Evolutionary conservation across 2,888 invertebrate genomes (phyloP), one percentile per base, ranked within the genome.

Genomic region (Lasioglossum pauxillum): DNA sequence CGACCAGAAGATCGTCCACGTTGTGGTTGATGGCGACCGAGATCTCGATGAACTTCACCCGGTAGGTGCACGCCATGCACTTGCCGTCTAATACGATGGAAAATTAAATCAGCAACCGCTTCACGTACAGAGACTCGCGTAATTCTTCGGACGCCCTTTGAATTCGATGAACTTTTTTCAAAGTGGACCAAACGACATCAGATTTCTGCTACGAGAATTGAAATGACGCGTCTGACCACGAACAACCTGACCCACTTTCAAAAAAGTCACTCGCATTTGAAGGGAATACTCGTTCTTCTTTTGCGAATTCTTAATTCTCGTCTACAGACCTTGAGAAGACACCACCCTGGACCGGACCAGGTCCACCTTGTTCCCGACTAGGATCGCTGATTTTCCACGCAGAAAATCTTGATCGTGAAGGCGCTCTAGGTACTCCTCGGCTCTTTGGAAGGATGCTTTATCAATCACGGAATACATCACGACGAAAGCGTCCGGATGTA

Each of bases 1-100:
- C 99, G 41, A 99, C 99, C 71, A 99, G 96, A 0, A 99, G 96
- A 93, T 99, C 99, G 96, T 99, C 99, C 46, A 99, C 98, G 95
- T 99, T 98, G 96, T 99, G 99, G 95, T 99, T 99, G 93, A 99
- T 98, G 23, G 98, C 99, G 23, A 99, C 99, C 0, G 99, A 99
- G 31, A 99, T 98, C 95, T 99, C 99, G 90, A 98, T 98, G 96
- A 98, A 99, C 95, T 99, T 99, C 80, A 98, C 97, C 90, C 98
- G 97, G 95, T 98, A 98, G 4, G 98, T 98, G 95, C 98, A 98
- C 12, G 99, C 99, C 90, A 99, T 96, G 93, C 98, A 98, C 95
- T 98, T 98, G 78, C 99, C 99, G 96, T 99, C 99, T 99, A 78
- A 46, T 16, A 75, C 35, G 41, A 49, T 35, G 44, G 8, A 31